These are phyloP conservation scores for Falco berigora DNA, from an alignment of 2,797 vertebrate genomes.

Conservation along the genomic window DNA sequence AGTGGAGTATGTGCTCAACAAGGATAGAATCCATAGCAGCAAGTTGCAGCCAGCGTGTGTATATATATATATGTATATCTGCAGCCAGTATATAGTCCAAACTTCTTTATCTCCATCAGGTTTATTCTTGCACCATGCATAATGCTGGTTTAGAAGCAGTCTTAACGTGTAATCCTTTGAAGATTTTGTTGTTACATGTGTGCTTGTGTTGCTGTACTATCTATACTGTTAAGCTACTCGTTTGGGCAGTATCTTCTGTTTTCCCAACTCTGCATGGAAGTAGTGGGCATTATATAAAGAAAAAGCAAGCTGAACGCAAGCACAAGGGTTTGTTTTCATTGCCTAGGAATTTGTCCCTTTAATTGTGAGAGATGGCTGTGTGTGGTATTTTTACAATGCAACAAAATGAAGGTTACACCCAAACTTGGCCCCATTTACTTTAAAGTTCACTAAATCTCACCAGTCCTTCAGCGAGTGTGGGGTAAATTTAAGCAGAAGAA, in stretches of 20 bases:
- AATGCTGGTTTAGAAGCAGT: not conserved
- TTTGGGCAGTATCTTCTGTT: not conserved
- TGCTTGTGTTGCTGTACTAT: not conserved
- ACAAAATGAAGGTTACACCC: not conserved
- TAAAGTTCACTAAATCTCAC: not conserved
- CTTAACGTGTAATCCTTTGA: not conserved
- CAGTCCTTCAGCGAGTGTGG: not conserved
- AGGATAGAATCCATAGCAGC: not conserved
- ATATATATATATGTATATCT: too few relatives aligned
- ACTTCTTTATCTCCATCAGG: not conserved
- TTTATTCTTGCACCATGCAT: not conserved
- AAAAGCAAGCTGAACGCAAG: not conserved
- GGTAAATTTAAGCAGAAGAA: conserved; percentile 8
- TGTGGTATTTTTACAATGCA: not conserved
- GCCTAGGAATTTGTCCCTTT: not conserved
- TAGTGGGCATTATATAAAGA: not conserved
- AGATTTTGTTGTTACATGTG: not conserved
- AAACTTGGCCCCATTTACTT: not conserved
- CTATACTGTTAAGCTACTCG: not conserved
- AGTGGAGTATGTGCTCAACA: not conserved
- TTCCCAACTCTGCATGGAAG: not conserved
- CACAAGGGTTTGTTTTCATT: not conserved
- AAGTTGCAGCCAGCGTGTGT: not conserved
- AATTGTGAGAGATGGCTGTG: not conserved
- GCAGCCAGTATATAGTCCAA: not conserved